phyloP scores from a whole-genome alignment of 2,797 vertebrate species.

The Mus spretus region DNA sequence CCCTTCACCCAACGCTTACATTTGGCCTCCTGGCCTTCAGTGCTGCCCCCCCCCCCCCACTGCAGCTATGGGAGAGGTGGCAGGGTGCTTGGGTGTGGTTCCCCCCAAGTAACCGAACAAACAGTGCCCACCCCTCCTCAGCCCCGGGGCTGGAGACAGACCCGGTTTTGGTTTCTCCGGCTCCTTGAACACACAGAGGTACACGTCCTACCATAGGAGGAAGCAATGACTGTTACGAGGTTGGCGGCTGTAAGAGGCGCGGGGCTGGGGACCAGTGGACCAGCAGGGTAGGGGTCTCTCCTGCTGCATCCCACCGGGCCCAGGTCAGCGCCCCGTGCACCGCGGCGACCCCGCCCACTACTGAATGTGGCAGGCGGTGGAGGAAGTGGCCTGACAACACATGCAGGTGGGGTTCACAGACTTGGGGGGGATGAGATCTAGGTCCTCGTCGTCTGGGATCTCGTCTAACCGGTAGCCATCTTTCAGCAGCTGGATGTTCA shows the following conservation, averaged over 20 bases:
- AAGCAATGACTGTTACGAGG: slow-evolving; percentile 94
- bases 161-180: slow-evolving; percentile 91
- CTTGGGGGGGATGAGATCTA: slow-evolving; percentile 99
- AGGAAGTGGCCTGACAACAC: slow-evolving; percentile 98
- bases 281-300: slow-evolving; percentile 80
- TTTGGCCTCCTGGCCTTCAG: slow-evolving; percentile 44
- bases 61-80: slow-evolving; percentile 20
- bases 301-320: slow-evolving; percentile 82
- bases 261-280: slow-evolving; percentile 78
- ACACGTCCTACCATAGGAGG: slow-evolving; percentile 99
- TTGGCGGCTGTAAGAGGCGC: slow-evolving; percentile 89
- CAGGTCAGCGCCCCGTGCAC: slow-evolving; percentile 44
- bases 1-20: background rate
- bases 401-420: slow-evolving; percentile 99
- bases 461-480: slow-evolving; percentile 98
- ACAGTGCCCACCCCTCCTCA: slow-evolving; percentile 67
- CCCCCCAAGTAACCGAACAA: slow-evolving; percentile 76
- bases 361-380: slow-evolving; percentile 98
- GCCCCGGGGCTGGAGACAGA: slow-evolving; percentile 74
- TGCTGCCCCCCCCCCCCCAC: background rate
- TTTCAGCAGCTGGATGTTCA: slow-evolving; percentile 99
- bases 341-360: slow-evolving; percentile 88
- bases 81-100: slow-evolving; percentile 39
- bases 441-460: slow-evolving; percentile 98
- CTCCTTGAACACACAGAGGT: slow-evolving; percentile 92